Evolutionary conservation across 2,888 invertebrate genomes (phyloP).

Genomic region (Amblyteles armatorius): DNA sequence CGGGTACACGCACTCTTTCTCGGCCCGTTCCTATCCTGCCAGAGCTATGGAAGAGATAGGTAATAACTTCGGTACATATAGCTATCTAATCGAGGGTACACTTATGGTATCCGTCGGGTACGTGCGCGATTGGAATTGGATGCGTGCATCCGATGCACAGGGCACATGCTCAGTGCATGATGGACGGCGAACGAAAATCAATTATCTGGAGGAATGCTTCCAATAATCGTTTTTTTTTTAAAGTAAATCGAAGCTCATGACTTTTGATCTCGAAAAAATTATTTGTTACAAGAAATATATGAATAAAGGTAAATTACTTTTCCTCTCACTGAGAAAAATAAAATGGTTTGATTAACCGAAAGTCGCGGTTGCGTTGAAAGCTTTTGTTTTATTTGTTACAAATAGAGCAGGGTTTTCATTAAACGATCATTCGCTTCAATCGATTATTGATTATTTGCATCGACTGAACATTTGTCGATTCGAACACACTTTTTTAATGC

Average conservation of each 20-base stretch:
- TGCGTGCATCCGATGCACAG: background rate
- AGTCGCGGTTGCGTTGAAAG: no score
- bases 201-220: background rate
- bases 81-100: background rate
- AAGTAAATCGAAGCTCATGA: no score
- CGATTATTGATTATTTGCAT: no score
- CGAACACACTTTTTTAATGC: no score
- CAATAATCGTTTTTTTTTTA: background rate
- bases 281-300: background rate
- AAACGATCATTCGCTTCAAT: no score
- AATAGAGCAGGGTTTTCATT: no score
- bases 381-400: no score
- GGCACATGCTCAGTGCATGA: background rate
- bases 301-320: no score
- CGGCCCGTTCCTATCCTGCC: slow-evolving; percentile 41
- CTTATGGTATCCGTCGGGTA: background rate
- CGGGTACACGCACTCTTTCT: slow-evolving; percentile 32
- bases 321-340: no score
- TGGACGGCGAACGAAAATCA: background rate
- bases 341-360: no score
- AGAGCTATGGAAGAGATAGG: slow-evolving; percentile 3
- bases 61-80: background rate
- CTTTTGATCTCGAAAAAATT: no score
- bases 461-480: no score
- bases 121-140: background rate